A percentile compares a stretch with the other conserved stretches of the same genome.
These are phyloP conservation scores for Ylistrum balloti DNA, from an alignment of 1,140 invertebrate species.

Conservation along the genomic window DNA sequence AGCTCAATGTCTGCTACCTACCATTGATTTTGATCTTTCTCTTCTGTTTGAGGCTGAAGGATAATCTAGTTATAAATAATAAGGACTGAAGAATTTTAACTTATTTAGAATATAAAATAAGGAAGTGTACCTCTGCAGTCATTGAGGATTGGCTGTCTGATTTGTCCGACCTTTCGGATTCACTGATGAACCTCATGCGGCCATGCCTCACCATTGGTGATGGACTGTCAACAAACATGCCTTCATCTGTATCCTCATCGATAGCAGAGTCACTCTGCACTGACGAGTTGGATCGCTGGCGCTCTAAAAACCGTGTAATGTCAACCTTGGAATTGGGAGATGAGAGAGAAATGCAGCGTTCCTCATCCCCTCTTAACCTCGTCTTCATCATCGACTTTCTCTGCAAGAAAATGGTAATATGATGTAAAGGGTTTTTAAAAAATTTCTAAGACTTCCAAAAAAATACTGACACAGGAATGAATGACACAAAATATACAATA, in stretches of 20 bases:
- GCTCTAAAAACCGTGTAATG: constrained; percentile 73
- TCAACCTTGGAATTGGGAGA: constrained; percentile 75
- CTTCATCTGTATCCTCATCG: constrained; percentile 74
- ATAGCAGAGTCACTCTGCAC: constrained; percentile 60
- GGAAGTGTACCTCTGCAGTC: constrained; percentile 56
- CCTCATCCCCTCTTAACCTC: constrained; percentile 81
- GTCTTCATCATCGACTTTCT: constrained; percentile 73
- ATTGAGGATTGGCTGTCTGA: constrained; percentile 59
- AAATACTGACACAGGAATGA: too few relatives aligned
- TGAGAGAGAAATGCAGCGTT: constrained; percentile 80
- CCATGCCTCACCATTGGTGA: constrained; percentile 42
- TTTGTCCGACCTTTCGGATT: constrained; percentile 74
- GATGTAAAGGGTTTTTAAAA: too few relatives aligned
- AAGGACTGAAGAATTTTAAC: too few relatives aligned
- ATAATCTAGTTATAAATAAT: too few relatives aligned
- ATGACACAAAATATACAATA: too few relatives aligned
- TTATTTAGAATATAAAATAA: neutral
- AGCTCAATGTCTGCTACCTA: too few relatives aligned
- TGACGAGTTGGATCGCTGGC: constrained; percentile 72
- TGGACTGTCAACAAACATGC: constrained; percentile 70
- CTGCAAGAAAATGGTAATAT: constrained; percentile 53
- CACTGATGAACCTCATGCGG: constrained; percentile 72
- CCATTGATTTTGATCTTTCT: too few relatives aligned
- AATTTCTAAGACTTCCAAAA: too few relatives aligned
- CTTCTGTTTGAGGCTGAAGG: too few relatives aligned